These are phyloP conservation scores for Tipula confusa DNA, from an alignment of 2,888 invertebrate genomes.

Conservation along the genomic window DNA sequence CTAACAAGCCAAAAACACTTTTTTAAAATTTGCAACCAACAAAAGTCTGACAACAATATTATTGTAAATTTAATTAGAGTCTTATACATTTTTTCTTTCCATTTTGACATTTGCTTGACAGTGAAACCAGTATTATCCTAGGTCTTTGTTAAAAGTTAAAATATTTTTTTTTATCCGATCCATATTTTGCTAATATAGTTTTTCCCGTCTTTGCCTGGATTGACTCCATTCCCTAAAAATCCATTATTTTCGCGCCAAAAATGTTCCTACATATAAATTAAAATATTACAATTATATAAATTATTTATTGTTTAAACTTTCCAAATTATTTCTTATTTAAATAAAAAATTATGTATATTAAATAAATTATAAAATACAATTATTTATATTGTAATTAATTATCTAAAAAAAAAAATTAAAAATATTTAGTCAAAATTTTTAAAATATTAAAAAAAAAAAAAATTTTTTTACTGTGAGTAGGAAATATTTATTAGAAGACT, in stretches of 20 bases:
- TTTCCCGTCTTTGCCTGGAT: no score
- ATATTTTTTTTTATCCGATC: no score
- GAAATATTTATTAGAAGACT: constrained; percentile 4
- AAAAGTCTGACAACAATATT: neutral
- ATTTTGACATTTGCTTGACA: no score
- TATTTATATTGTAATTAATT: neutral
- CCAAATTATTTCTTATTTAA: neutral
- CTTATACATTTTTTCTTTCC: no score
- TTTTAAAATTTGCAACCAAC: neutral
- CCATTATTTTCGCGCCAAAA: neutral
- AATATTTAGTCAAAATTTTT: constrained; percentile 20
- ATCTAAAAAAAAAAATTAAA: neutral
- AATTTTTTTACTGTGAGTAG: constrained; percentile 31
- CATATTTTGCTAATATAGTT: no score
- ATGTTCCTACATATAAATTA: neutral
- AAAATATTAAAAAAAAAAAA: neutral
- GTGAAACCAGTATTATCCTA: no score
- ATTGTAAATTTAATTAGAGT: no score
- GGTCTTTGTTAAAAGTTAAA: no score
- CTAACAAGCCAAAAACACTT: neutral
- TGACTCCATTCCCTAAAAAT: no score
- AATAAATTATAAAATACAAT: neutral
- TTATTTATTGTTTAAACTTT: neutral
- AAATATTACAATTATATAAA: neutral
- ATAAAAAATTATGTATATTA: neutral